phyloP scores from a whole-genome alignment of 2,113 vertebrate genomes.

The Neoarius graeffei region DNA sequence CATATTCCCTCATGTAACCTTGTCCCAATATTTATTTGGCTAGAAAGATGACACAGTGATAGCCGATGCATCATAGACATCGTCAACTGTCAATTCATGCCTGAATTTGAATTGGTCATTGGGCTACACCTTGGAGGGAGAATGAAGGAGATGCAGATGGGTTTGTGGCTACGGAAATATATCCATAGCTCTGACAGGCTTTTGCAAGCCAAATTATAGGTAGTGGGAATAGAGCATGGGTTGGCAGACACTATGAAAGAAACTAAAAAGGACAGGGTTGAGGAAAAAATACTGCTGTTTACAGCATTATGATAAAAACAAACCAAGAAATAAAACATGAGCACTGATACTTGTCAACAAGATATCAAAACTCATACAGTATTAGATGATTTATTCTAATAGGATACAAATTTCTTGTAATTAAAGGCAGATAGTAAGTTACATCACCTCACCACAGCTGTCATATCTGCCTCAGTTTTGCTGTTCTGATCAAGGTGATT shows the following conservation, averaged over 20 bases:
- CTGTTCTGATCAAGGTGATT: not conserved
- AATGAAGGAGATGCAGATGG: conserved; percentile 45
- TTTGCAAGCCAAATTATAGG: conserved; percentile 11
- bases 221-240: conserved; percentile 20
- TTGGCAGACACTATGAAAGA: not conserved
- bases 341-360: not conserved
- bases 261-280: not conserved
- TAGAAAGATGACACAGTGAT: conserved; percentile 42
- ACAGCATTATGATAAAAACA: not conserved
- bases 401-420: too few species aligned
- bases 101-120: conserved; percentile 34
- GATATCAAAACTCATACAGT: not conserved
- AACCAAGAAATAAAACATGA: not conserved
- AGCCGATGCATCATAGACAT: conserved; percentile 38
- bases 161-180: conserved; percentile 31
- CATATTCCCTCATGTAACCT: not conserved
- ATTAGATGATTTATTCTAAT: too few species aligned
- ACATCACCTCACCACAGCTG: not conserved
- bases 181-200: conserved; percentile 31
- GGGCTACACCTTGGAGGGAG: conserved; percentile 22
- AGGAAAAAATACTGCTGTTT: not conserved
- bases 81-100: conserved; percentile 36
- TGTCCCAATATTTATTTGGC: not conserved
- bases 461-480: not conserved
- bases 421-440: not conserved